A percentile compares a stretch with the other conserved stretches of the same genome.
Evolutionary conservation across 1,140 invertebrate species (phyloP).

Genomic region (Atopsyche davidsoni): DNA sequence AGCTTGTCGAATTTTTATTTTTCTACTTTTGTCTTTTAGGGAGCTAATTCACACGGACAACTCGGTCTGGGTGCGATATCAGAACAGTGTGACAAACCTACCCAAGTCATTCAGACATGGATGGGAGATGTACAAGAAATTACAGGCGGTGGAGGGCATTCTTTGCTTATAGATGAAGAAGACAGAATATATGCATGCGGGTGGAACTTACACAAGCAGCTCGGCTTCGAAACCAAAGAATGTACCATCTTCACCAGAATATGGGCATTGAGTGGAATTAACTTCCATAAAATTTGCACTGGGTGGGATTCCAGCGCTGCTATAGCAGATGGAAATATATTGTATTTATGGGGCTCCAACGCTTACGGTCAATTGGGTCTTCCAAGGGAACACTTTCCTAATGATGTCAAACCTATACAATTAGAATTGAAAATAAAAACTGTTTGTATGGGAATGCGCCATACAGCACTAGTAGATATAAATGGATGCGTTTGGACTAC

Average conservation of each 20-base stretch:
- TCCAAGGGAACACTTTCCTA: slow-evolving; percentile 42
- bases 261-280: slow-evolving; percentile 49
- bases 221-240: slow-evolving; percentile 52
- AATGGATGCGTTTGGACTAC: slow-evolving; percentile 54
- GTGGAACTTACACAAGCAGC: slow-evolving; percentile 78
- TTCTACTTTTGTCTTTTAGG: slow-evolving; percentile 51
- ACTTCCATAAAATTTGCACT: slow-evolving; percentile 56
- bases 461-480: slow-evolving; percentile 60
- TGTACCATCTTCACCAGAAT: slow-evolving; percentile 50
- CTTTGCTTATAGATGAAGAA: slow-evolving; percentile 57
- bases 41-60: slow-evolving; percentile 81
- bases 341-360: slow-evolving; percentile 74
- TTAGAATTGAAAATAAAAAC: slow-evolving; percentile 36
- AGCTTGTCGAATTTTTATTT: too few relatives aligned
- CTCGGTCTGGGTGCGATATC: slow-evolving; percentile 60
- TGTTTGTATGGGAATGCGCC: slow-evolving; percentile 57
- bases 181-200: slow-evolving; percentile 77
- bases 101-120: slow-evolving; percentile 43
- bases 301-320: slow-evolving; percentile 69
- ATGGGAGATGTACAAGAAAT: slow-evolving; percentile 52
- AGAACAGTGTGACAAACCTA: slow-evolving; percentile 60
- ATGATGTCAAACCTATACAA: slow-evolving; percentile 39
- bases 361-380: slow-evolving; percentile 65
- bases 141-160: slow-evolving; percentile 70
- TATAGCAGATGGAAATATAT: slow-evolving; percentile 54